A percentile compares a stretch with the other conserved stretches of the same genome.
Evolutionary conservation across 2,888 invertebrate genomes (phyloP).

Genomic region (Acleris cristana): DNA sequence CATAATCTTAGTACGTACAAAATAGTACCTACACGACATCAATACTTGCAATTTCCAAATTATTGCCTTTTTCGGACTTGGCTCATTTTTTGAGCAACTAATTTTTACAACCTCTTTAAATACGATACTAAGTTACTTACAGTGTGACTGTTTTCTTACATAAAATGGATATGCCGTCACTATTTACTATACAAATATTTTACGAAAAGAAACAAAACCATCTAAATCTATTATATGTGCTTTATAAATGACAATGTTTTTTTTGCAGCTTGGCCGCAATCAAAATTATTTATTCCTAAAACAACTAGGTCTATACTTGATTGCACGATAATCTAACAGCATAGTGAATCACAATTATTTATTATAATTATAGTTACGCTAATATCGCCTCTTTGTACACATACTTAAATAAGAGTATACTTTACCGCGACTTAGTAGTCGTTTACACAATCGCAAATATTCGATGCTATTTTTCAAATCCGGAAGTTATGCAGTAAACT

Average conservation of each 20-base stretch:
- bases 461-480: conserved; percentile 31
- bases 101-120: conserved; percentile 40
- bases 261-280: conserved; percentile 19
- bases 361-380: conserved; percentile 18
- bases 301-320: conserved; percentile 28
- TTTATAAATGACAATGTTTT: too few relatives aligned
- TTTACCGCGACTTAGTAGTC: conserved; percentile 16
- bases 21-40: conserved; percentile 12
- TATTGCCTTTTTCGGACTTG: conserved; percentile 53
- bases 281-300: neutral
- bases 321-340: conserved; percentile 29
- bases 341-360: conserved; percentile 34
- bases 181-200: neutral
- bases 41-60: conserved; percentile 31
- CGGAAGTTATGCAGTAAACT: neutral
- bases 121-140: neutral
- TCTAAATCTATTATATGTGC: too few relatives aligned
- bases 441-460: conserved; percentile 24
- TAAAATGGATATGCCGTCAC: neutral
- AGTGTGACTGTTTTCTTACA: conserved; percentile 9
- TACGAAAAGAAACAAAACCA: too few relatives aligned
- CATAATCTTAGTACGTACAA: conserved; percentile 6
- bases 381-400: conserved; percentile 24
- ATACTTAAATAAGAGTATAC: conserved; percentile 31
- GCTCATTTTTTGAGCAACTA: conserved; percentile 50